These are phyloP conservation scores for Penaeus monodon DNA, from an alignment of 2,888 invertebrate genomes.

Conservation along the genomic window DNA sequence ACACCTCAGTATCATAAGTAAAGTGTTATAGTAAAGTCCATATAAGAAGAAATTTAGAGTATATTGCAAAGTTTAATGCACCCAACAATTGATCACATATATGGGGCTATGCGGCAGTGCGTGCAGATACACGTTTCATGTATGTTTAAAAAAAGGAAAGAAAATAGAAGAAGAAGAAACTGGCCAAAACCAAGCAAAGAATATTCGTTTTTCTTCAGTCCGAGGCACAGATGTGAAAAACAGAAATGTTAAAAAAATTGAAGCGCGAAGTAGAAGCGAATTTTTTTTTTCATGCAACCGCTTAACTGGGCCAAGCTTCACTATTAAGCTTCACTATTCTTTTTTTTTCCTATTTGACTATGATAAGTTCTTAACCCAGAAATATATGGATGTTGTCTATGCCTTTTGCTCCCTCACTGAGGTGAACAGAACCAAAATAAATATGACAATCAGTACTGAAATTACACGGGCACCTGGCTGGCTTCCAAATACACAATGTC, in stretches of 20 bases:
- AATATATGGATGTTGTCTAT: constrained; percentile 55
- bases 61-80: too few relatives aligned
- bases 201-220: constrained; percentile 23
- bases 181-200: constrained; percentile 32
- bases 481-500: constrained; percentile 60
- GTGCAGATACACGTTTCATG: constrained; percentile 31
- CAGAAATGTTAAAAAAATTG: constrained; percentile 12
- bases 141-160: constrained; percentile 4
- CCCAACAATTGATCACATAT: constrained; percentile 1
- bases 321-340: constrained; percentile 25
- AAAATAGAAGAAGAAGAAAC: constrained; percentile 22
- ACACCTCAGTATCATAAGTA: not conserved
- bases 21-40: too few relatives aligned
- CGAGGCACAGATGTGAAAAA: constrained; percentile 16
- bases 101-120: constrained; percentile 24
- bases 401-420: constrained; percentile 53
- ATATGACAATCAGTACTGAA: not conserved
- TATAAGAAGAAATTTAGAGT: too few relatives aligned
- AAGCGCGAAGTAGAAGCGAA: constrained; percentile 19
- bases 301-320: constrained; percentile 13
- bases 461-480: constrained; percentile 24
- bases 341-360: constrained; percentile 16
- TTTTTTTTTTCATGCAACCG: constrained; percentile 17
- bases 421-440: constrained; percentile 32
- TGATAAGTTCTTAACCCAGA: constrained; percentile 51